phyloP scores from a whole-genome alignment of 2,797 vertebrate genomes.

The Euthynnus affinis region DNA sequence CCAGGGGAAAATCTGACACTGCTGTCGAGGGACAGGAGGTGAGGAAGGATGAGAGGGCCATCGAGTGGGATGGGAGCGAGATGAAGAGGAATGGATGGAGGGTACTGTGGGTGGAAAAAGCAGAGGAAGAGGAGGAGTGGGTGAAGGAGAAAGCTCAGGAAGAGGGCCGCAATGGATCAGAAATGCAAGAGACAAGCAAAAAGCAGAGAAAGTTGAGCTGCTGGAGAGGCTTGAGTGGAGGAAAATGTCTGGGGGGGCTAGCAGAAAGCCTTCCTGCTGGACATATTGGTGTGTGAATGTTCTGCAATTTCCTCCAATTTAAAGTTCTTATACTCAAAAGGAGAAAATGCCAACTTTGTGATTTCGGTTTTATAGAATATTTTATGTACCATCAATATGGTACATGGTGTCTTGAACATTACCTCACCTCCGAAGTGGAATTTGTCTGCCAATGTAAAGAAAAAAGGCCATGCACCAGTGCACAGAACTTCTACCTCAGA shows the following conservation, averaged over 20 bases:
- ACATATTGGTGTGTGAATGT: neutral
- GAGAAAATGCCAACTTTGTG: too few relatives aligned
- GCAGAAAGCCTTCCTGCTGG: neutral
- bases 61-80: conserved; percentile 33
- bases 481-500: too few relatives aligned
- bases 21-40: conserved; percentile 62
- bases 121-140: conserved; percentile 20
- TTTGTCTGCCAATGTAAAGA: too few relatives aligned
- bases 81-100: conserved; percentile 54
- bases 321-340: too few relatives aligned
- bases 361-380: too few relatives aligned
- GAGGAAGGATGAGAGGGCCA: conserved; percentile 55
- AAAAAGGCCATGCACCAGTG: too few relatives aligned
- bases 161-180: neutral
- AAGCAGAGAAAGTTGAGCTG: conserved; percentile 21
- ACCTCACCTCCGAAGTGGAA: too few relatives aligned
- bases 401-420: too few relatives aligned
- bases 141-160: conserved; percentile 15
- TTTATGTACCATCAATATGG: too few relatives aligned
- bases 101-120: conserved; percentile 48
- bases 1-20: conserved; percentile 68
- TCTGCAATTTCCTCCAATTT: too few relatives aligned
- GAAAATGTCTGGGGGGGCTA: neutral
- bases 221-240: conserved; percentile 1
- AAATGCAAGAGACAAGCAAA: conserved; percentile 14